Evolutionary conservation across 2,888 invertebrate species (phyloP), one percentile per base, ranked within the genome.

Genomic region (Anagyrus pseudococci): DNA sequence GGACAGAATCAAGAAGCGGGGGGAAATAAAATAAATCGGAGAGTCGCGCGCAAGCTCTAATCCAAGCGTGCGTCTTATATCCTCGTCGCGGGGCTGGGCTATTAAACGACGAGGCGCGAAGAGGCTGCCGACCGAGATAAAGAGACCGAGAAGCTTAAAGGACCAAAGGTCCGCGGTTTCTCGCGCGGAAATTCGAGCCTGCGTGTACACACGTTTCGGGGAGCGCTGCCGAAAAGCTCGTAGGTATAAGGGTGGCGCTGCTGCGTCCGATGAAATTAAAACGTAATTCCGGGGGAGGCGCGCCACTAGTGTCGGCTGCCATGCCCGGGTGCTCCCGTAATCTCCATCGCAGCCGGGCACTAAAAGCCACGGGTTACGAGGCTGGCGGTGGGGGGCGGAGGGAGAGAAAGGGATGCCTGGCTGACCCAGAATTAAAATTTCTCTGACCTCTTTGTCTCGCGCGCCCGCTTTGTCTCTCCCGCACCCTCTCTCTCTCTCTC

Each of bases 221-320:
- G 25, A 15, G 23, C 6, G 47, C 4, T 22, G 13, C 10, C 20
- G 47, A 4, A 52, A 57, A 54, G 67, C 66, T 66, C 67, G 70
- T 71, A 72, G 73, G 44, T 20, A 25, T 2, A 15, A 47, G 13
- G 22, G 49, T 10, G 22, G 2, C 20, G 37, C 19, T 7, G 25
- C 44, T 29, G 47, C 33, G 48, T 6, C 47, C 53, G 53, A 58
- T 73, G 73, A 76, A 77, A 75, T 77, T 76, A 77, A 77, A 77
- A 77, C 73, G 76, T 76, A 76, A 76, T 77, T 77, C 70, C 72
- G 47, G n/a, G n/a, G n/a, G n/a, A n/a, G n/a, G n/a, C 65, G 53
- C 69, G 69, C 68, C 68, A n/a, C n/a, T n/a, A n/a, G n/a, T n/a
- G n/a, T n/a, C n/a, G n/a, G n/a, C n/a, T n/a, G n/a, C n/a, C n/a